These are phyloP conservation scores for Urocyon cinereoargenteus DNA, from an alignment of 2,797 vertebrate genomes.

Conservation along the genomic window DNA sequence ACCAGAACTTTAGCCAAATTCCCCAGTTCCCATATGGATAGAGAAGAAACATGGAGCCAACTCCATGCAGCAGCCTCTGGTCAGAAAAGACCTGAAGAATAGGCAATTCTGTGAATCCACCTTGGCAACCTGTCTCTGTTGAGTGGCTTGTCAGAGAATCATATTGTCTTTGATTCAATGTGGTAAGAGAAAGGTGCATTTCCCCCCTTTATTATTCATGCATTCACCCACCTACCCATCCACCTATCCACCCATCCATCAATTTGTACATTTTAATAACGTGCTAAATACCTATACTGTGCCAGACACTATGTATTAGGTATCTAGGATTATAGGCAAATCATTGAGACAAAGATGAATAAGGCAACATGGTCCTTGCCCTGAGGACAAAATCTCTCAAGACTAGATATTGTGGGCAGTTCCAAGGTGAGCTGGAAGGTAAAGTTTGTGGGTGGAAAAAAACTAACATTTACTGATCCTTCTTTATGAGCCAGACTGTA, in stretches of 20 bases:
- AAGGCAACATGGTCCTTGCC: constrained; percentile 31
- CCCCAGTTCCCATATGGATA: constrained; percentile 58
- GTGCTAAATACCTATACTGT: constrained; percentile 51
- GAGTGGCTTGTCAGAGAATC: not conserved
- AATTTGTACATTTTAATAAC: constrained; percentile 10
- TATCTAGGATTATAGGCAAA: not conserved
- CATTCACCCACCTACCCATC: not conserved
- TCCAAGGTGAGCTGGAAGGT: constrained; percentile 50
- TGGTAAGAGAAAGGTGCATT: constrained; percentile 13
- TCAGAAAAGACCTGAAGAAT: constrained; percentile 55
- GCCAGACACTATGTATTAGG: not conserved
- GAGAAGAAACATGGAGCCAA: constrained; percentile 58
- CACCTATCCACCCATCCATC: not conserved
- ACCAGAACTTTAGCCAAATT: constrained; percentile 78
- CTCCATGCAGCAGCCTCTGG: constrained; percentile 31
- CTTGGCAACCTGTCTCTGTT: constrained; percentile 41
- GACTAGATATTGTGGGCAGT: constrained; percentile 34
- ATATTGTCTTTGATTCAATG: not conserved
- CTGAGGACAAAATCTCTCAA: constrained; percentile 58
- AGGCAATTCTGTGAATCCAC: constrained; percentile 25
- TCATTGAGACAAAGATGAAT: constrained; percentile 48
- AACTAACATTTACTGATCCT: not conserved
- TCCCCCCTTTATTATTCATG: not conserved
- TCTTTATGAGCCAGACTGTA: not conserved
- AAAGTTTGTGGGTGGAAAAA: not conserved